Evolutionary conservation across 1,140 invertebrate genomes (phyloP), one percentile per base, ranked within the genome.

Genomic region (Leptinotarsa texana): DNA sequence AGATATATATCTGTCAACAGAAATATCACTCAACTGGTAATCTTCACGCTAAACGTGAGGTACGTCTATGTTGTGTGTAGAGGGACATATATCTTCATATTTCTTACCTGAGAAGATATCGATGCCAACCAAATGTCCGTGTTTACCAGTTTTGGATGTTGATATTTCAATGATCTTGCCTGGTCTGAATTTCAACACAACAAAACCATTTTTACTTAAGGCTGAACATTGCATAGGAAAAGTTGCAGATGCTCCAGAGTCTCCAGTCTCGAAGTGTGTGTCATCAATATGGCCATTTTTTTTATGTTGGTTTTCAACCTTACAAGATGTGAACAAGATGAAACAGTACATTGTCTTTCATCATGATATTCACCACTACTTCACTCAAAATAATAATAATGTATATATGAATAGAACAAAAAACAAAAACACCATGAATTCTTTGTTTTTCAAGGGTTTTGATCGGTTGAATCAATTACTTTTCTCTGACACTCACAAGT

Each of bases 101-200:
- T 97, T 97, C 86, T 95, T 95, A 78, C 93, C 93, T 87, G 49
- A 24, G 69, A 77, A 63, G 21, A 1, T 21, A 88, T 99, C 98
- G 82, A 99, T 93, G 80, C 96, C 98, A 82, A 99, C 96, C 87
- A 99, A 90, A 87, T 99, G 98, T 82, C 98, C 98, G 87, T 99
- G 98, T 88, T 99, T 99, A 78, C 98, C 98, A 86, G 98, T 99
- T 89, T 99, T 99, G 8, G 98, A 99, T 75, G 98, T 99, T 78
- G 96, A 98, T 98, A 99, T 99, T 90, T 99, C 98, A 71, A 99
- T 97, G 86, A 99, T 99, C 90, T 99, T 99, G 90, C 98, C 99
- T 66, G 98, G 97, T 84, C 96, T 93, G 73, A 92, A 90, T 89
- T 99, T 99, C 72, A 99, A 89, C 93, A 99, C 96, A 74, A 99